These are phyloP conservation scores for Lasius platythorax DNA, from an alignment of 2,888 invertebrate genomes.

Conservation along the genomic window DNA sequence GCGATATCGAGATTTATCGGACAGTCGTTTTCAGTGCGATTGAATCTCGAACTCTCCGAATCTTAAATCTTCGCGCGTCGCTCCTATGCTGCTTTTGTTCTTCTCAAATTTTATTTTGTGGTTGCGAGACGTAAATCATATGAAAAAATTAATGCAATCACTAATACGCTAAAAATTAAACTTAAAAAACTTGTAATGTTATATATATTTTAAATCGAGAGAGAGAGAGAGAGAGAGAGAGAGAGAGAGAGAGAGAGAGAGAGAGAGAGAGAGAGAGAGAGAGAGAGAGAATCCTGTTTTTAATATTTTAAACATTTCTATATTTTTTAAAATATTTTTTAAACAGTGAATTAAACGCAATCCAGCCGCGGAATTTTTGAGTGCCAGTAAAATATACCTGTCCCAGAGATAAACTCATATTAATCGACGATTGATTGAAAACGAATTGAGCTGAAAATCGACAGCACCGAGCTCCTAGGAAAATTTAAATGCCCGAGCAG, in stretches of 20 bases:
- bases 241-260: too few relatives aligned
- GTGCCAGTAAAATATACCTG: neutral
- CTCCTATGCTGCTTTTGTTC: neutral
- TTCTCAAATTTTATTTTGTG: neutral
- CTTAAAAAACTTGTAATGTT: neutral
- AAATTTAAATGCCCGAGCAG: conserved; percentile 7
- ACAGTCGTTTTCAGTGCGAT: conserved; percentile 49
- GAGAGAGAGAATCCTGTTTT: neutral
- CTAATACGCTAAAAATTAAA: neutral
- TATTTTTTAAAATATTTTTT: neutral
- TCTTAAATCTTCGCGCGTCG: conserved; percentile 26
- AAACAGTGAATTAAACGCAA: neutral
- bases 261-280: too few relatives aligned
- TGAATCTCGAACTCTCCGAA: conserved; percentile 50
- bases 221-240: too few relatives aligned
- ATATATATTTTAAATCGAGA: neutral
- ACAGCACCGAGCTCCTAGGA: neutral
- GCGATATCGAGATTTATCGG: conserved; percentile 63
- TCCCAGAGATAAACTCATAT: neutral
- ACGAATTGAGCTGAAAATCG: neutral
- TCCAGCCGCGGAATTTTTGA: neutral
- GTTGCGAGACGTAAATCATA: neutral
- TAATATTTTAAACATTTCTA: neutral
- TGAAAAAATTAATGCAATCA: neutral
- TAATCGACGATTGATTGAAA: neutral